phyloP scores from a whole-genome alignment of 2,888 invertebrate genomes.

The Linnaemya tessellans region DNA sequence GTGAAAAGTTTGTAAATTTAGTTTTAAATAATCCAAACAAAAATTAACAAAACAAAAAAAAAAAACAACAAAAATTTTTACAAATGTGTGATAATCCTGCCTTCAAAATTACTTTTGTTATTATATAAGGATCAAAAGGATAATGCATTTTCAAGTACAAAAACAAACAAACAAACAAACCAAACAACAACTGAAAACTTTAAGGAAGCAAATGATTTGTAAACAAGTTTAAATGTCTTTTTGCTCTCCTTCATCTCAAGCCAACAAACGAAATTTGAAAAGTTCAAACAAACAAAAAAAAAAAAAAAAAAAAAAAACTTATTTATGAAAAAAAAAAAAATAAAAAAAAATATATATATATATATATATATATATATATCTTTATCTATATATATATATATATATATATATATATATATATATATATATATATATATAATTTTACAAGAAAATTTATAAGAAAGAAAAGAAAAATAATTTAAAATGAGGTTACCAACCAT shows the following conservation, averaged over 20 bases:
- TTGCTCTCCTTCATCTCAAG: slow-evolving; percentile 14
- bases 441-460: slow-evolving; percentile 36
- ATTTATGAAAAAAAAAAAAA: slow-evolving; percentile 13
- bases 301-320: background rate
- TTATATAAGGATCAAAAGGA: slow-evolving; percentile 51
- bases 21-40: background rate
- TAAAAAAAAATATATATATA: too few species aligned
- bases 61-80: too few species aligned
- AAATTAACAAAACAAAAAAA: background rate
- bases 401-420: too few species aligned
- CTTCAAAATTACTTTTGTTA: background rate
- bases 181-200: slow-evolving; percentile 48
- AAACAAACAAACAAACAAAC: slow-evolving; percentile 49
- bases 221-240: slow-evolving; percentile 68
- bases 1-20: slow-evolving; percentile 21
- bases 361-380: too few species aligned
- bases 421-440: too few species aligned
- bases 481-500: slow-evolving; percentile 66
- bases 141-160: slow-evolving; percentile 56
- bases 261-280: slow-evolving; percentile 16
- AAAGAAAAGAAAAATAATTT: slow-evolving; percentile 38
- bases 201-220: slow-evolving; percentile 71
- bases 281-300: background rate
- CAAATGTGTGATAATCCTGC: slow-evolving; percentile 3
- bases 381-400: too few species aligned